Evolutionary conservation across 2,797 vertebrate species (phyloP).

Genomic region (Aselliscus stoliczkanus): DNA sequence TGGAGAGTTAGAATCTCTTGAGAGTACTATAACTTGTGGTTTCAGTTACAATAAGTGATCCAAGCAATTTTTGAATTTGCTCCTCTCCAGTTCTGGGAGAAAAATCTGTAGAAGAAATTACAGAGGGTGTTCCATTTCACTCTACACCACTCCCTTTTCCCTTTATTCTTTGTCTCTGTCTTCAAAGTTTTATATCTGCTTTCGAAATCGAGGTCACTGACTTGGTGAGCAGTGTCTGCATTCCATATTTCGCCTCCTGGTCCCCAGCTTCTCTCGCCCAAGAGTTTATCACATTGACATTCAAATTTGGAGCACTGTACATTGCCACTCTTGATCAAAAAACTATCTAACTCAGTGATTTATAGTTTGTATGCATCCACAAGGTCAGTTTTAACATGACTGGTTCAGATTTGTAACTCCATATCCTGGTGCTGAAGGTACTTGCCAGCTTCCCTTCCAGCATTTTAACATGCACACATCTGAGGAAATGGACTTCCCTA

Average conservation of each 20-base stretch:
- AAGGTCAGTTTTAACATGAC: neutral
- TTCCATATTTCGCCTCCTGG: neutral
- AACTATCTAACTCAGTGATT: neutral
- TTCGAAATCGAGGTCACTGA: conserved; percentile 19
- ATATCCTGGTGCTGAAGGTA: neutral
- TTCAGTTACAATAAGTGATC: conserved; percentile 71
- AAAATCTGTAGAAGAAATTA: conserved; percentile 69
- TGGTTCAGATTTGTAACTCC: neutral
- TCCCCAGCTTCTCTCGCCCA: neutral
- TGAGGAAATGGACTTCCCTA: neutral
- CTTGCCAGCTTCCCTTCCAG: neutral
- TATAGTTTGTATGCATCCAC: neutral
- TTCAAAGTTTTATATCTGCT: conserved; percentile 24
- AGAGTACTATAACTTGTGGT: conserved; percentile 74
- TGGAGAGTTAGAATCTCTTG: conserved; percentile 81
- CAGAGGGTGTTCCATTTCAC: conserved; percentile 47
- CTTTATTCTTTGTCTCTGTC: conserved; percentile 16
- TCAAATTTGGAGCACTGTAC: neutral
- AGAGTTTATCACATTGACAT: neutral
- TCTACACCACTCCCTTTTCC: neutral
- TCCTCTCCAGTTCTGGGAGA: conserved; percentile 41
- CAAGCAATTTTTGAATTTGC: conserved; percentile 45
- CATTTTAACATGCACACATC: neutral
- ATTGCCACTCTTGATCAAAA: neutral
- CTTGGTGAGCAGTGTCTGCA: neutral